phyloP scores from a whole-genome alignment of 1,140 invertebrate species.

The Lepidotrigona ventralis region DNA sequence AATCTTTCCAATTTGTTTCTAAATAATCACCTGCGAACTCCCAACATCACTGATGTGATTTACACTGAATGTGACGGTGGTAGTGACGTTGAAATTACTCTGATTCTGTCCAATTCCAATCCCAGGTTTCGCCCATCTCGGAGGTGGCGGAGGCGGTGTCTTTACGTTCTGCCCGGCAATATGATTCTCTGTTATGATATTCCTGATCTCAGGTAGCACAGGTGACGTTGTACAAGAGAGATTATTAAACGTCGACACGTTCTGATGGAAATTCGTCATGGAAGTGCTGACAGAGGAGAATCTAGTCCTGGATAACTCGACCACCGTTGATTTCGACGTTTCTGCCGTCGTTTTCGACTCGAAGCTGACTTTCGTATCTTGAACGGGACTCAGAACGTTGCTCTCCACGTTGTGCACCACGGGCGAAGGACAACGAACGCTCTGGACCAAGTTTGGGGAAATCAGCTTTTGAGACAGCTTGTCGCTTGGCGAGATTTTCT shows the following conservation, averaged over 20 bases:
- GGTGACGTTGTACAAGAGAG: slow-evolving; percentile 67
- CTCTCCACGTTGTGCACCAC: slow-evolving; percentile 79
- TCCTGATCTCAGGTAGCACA: slow-evolving; percentile 64
- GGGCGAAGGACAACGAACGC: slow-evolving; percentile 75
- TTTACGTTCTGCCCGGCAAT: slow-evolving; percentile 71
- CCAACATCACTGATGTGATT: slow-evolving; percentile 76
- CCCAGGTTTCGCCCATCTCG: slow-evolving; percentile 82
- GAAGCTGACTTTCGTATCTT: slow-evolving; percentile 66
- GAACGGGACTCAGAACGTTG: slow-evolving; percentile 80
- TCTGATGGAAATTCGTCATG: slow-evolving; percentile 72
- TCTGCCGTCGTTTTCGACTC: slow-evolving; percentile 57
- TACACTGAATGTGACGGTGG: slow-evolving; percentile 90
- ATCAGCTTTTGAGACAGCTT: slow-evolving; percentile 75
- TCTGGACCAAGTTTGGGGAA: slow-evolving; percentile 78
- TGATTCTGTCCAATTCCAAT: slow-evolving; percentile 71
- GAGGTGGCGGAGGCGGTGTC: slow-evolving; percentile 84
- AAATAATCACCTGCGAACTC: slow-evolving; percentile 63
- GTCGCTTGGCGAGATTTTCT: slow-evolving; percentile 72
- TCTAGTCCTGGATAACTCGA: slow-evolving; percentile 68
- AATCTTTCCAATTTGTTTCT: not conserved
- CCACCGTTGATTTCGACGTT: slow-evolving; percentile 53
- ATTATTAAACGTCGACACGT: slow-evolving; percentile 72
- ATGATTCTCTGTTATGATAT: slow-evolving; percentile 65
- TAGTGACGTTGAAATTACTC: slow-evolving; percentile 89
- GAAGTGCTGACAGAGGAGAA: slow-evolving; percentile 61